Base-by-base conservation (phyloP, 1,140 invertebrate species). In the Hyphantria cunea region DNA sequence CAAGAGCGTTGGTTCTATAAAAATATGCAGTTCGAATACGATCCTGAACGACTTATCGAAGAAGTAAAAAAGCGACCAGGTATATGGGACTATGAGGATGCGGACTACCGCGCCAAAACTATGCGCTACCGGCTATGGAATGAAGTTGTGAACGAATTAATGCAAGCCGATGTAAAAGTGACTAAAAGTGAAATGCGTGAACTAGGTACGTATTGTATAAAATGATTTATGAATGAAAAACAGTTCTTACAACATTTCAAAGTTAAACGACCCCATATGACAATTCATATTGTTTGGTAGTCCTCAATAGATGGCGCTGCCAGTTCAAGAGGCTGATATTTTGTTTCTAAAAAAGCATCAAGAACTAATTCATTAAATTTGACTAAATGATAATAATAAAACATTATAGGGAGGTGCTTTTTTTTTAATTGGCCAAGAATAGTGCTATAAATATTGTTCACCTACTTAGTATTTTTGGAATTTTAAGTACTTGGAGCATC, bases 31-130 rank as follows among this genome's bases (percentile, higher is more conserved):
- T 86, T 89, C 42, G 87, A 90, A 83, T 90, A 86, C 41, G 86
- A 90, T 33, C 87, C 86, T 0, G 87, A 90, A 44, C 61, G 68
- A 8, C 72, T 90, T 0, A 89, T 90, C 55, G 80, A 87, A 34
- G 85, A 86, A 55, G 79, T 90, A 14, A 82, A 79, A 47, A 89
- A 85, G 64, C 77, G 87, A 0, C 85, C 85, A 3, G 85, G 84
- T 6, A 78, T 90, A 72, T 90, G 87, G 87, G 78, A 90, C 64
- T 80, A 76, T 53, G 82, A 85, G n/a, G 68, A 88, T 37, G 41
- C 74, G 1, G 82, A 83, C 7, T 86, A 90, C 50, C 76, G 79
- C 32, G 68, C 76, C 0, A 87, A 80, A 64, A 75, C 72, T 10
- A 71, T 74, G 14, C 65, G 84, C 39, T 73, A 79, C 56, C 74